Conservation (phyloP, 1,140 invertebrate species). For the Zophobas morio region DNA sequence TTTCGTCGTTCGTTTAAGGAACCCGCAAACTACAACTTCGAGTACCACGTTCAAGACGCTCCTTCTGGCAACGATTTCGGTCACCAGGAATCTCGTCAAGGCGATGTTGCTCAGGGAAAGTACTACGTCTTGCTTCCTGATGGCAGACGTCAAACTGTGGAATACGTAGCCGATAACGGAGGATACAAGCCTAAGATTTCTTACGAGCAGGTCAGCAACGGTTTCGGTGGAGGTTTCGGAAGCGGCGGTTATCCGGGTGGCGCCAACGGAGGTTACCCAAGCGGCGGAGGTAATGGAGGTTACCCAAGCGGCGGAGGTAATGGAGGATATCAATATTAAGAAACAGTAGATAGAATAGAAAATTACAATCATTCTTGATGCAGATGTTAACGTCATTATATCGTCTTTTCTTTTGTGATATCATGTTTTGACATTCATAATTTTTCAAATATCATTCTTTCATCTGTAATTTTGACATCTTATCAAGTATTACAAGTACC, state of each 20-base stretch:
- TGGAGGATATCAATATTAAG: slow-evolving; percentile 53
- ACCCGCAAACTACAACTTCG: slow-evolving; percentile 82
- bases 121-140: slow-evolving; percentile 84
- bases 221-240: slow-evolving; percentile 66
- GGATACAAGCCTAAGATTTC: slow-evolving; percentile 85
- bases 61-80: slow-evolving; percentile 80
- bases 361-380: slow-evolving; percentile 16
- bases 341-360: slow-evolving; percentile 29
- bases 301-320: slow-evolving; percentile 19
- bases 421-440: slow-evolving; percentile 21
- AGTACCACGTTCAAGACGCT: slow-evolving; percentile 81
- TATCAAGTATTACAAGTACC: slow-evolving; percentile 44
- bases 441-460: neutral
- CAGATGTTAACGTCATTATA: slow-evolving; percentile 19
- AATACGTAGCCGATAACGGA: slow-evolving; percentile 82
- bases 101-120: slow-evolving; percentile 77
- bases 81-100: slow-evolving; percentile 79
- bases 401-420: slow-evolving; percentile 15
- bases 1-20: slow-evolving; percentile 64
- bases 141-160: slow-evolving; percentile 82
- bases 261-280: slow-evolving; percentile 55
- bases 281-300: slow-evolving; percentile 52
- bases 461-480: slow-evolving; percentile 6
- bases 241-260: slow-evolving; percentile 58
- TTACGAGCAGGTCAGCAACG: slow-evolving; percentile 76